Evolutionary conservation across 2,888 invertebrate species (phyloP), one percentile per base, ranked within the genome.

Genomic region (Cremastinae sp.): DNA sequence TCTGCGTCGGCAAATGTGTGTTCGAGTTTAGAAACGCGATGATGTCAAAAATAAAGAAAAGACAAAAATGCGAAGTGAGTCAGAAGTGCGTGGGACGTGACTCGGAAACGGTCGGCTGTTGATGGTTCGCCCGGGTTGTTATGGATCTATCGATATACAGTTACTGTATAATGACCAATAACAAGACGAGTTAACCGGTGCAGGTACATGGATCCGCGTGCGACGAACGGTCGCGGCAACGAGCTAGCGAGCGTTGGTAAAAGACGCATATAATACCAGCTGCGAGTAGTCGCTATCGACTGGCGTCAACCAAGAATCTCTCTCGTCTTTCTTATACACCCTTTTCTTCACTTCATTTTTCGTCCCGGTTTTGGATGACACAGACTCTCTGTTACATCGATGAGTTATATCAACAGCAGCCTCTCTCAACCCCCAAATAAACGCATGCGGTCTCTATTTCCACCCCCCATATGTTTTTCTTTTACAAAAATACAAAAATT

Each of bases 331-430:
- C n/a, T n/a, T n/a, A n/a, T n/a, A n/a, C 36, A 58, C 59, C 12
- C 54, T 43, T 64, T 74, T 28, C 14, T 66, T 41, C 51, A 14
- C 16, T 14, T 36, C 56, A 20, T 10, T 61, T 47, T 16, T 16
- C 58, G 56, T 61, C 12, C 59, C 59, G 71, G 72, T 49, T 12
- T 72, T 45, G 53, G 20, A 14, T 14, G 22, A 62, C 41, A 10
- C 14, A 41, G 61, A 20, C 28, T 28, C 49, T 41, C 14, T 36
- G 18, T 56, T 10, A 5, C 16, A 54, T 47, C 58, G 68, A 28
- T 12, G 56, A 9, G 51, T 47, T 75, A 45, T n/a, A 45, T 70
- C 66, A 20, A 38, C n/a, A n/a, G 81, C 78, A 78, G 70, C 54
- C 75, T 36, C 47, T 16, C 49, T 36, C 51, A n/a, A n/a, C 22